Conservation (phyloP, 2,797 vertebrate species). For the Micromesistius poutassou region DNA sequence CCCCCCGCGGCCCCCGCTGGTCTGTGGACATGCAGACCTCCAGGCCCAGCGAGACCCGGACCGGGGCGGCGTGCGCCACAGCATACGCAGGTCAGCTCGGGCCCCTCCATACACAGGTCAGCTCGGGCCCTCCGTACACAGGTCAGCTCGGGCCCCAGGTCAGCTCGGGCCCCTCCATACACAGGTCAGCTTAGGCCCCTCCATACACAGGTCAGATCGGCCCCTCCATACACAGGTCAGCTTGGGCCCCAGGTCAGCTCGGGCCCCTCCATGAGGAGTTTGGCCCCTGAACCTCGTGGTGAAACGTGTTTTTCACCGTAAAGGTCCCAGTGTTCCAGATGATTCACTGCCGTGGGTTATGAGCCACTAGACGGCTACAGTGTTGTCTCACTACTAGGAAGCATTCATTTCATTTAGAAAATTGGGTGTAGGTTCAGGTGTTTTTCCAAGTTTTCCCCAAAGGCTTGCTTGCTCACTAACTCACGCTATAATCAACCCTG, state of each 20-base stretch:
- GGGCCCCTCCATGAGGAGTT: neutral
- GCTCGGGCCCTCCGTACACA: too few species aligned
- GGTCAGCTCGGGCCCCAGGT: too few species aligned
- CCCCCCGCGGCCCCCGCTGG: neutral
- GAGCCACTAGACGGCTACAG: neutral
- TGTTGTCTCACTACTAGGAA: neutral
- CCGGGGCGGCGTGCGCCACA: neutral
- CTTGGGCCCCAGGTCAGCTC: too few species aligned
- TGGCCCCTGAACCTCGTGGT: neutral
- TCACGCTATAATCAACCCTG: too few species aligned
- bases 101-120: neutral
- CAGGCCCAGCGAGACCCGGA: neutral
- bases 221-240: too few species aligned
- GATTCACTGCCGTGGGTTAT: neutral
- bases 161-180: too few species aligned
- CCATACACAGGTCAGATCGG: too few species aligned
- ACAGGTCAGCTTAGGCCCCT: too few species aligned
- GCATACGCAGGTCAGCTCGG: neutral
- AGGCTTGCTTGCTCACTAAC: too few species aligned
- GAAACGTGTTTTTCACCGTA: neutral
- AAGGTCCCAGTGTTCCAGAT: neutral
- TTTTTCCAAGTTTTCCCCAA: neutral
- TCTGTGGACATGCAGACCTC: neutral
- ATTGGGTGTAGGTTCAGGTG: neutral
- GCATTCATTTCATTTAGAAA: neutral